Evolutionary conservation across 2,113 vertebrate genomes (phyloP).

Genomic region (Vanacampus margaritifer): DNA sequence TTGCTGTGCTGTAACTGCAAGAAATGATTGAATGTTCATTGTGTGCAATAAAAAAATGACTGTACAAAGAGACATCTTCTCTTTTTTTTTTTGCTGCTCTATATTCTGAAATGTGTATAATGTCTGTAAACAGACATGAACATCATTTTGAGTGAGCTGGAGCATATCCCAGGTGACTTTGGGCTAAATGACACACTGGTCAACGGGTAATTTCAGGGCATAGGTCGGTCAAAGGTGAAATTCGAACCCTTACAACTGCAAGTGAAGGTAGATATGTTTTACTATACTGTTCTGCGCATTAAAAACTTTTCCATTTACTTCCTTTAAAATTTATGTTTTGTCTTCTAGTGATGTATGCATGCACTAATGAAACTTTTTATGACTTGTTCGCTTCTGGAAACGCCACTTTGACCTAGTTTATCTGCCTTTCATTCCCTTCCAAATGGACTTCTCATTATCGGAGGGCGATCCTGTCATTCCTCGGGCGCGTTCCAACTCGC

Average conservation of each 20-base stretch:
- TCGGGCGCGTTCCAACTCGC: constrained; percentile 67
- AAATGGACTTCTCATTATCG: neutral
- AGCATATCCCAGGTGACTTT: too few species aligned
- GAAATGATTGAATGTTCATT: neutral
- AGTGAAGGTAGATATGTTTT: neutral
- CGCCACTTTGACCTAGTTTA: neutral
- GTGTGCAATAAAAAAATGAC: too few species aligned
- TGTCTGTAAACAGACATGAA: neutral
- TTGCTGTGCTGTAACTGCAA: neutral
- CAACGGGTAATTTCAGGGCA: too few species aligned
- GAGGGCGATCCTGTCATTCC: constrained; percentile 46
- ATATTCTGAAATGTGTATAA: neutral
- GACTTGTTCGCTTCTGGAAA: neutral
- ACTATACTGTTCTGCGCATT: too few species aligned
- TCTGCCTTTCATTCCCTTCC: neutral
- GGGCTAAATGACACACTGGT: too few species aligned
- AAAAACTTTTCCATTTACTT: neutral
- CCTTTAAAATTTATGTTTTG: neutral
- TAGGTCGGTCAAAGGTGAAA: neutral
- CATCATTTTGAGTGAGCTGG: too few species aligned
- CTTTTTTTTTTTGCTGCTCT: too few species aligned
- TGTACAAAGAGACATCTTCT: too few species aligned
- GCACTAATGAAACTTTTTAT: neutral
- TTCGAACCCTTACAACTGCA: neutral
- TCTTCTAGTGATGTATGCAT: neutral